phyloP scores from a whole-genome alignment of 1,140 invertebrate species.

The Chironomus striatipennis region DNA sequence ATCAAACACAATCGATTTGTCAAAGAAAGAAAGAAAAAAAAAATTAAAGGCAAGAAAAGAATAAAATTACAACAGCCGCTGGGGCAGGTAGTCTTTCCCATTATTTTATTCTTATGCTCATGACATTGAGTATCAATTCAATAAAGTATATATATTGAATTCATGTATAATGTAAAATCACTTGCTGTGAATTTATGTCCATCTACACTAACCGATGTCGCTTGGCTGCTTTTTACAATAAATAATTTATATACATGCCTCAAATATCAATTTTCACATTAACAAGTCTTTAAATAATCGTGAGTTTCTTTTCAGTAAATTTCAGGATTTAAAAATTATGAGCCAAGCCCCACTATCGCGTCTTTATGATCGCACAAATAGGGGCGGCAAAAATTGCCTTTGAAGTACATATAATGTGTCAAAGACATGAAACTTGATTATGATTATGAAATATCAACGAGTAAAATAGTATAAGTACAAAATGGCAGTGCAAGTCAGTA shows the following conservation, averaged over 20 bases:
- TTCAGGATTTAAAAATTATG: background rate
- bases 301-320: background rate
- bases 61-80: too few species aligned
- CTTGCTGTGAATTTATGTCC: slow-evolving; percentile 19
- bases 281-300: slow-evolving; percentile 16
- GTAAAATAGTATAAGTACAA: background rate
- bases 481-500: background rate
- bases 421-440: slow-evolving; percentile 22
- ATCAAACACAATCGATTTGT: too few species aligned
- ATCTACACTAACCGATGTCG: background rate
- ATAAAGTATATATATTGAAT: too few species aligned
- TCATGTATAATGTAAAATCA: background rate
- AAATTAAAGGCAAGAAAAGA: too few species aligned
- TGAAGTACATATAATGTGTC: slow-evolving; percentile 20
- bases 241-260: slow-evolving; percentile 19
- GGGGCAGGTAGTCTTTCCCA: background rate
- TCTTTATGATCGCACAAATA: background rate
- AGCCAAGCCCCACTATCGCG: slow-evolving; percentile 4
- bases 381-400: background rate
- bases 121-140: background rate
- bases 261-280: slow-evolving; percentile 22
- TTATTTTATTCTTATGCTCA: background rate
- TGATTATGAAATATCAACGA: slow-evolving; percentile 18
- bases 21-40: too few species aligned
- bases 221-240: slow-evolving; percentile 1